phyloP scores from a whole-genome alignment of 2,797 vertebrate genomes.

The Danio tinwini region DNA sequence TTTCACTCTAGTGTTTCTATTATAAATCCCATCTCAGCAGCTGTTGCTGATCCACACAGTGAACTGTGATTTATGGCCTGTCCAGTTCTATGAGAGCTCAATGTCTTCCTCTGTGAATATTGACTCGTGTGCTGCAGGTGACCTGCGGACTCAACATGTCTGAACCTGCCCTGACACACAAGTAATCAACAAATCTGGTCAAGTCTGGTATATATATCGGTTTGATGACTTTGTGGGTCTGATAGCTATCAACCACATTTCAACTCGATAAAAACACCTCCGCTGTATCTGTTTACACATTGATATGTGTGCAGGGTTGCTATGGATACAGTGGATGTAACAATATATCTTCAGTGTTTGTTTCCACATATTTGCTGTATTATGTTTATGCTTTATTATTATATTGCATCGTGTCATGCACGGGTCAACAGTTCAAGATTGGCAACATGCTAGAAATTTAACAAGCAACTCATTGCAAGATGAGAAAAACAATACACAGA shows the following conservation, averaged over 20 bases:
- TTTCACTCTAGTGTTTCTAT: background rate
- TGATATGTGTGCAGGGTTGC: slow-evolving; percentile 54
- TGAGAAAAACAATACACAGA: background rate
- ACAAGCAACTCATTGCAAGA: background rate
- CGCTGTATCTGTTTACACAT: slow-evolving; percentile 47
- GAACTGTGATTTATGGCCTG: slow-evolving; percentile 46
- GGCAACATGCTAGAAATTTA: background rate
- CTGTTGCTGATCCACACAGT: background rate
- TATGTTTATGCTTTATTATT: slow-evolving; percentile 38
- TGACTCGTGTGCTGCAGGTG: background rate
- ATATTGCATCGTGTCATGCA: slow-evolving; percentile 1
- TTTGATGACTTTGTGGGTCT: slow-evolving; percentile 15
- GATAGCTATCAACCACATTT: slow-evolving; percentile 12
- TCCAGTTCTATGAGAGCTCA: slow-evolving; percentile 9
- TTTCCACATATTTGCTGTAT: slow-evolving; percentile 47
- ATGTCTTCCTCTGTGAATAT: slow-evolving; percentile 46
- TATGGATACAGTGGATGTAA: slow-evolving; percentile 56
- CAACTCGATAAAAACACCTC: slow-evolving; percentile 40
- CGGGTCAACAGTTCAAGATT: background rate
- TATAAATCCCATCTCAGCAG: background rate
- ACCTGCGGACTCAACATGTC: slow-evolving; percentile 43
- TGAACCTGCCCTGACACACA: slow-evolving; percentile 40
- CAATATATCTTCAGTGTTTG: slow-evolving; percentile 43
- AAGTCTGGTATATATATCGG: slow-evolving; percentile 19
- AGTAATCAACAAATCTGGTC: slow-evolving; percentile 49